These are phyloP conservation scores for Catocala sponsa DNA, from an alignment of 2,888 invertebrate genomes.

Conservation along the genomic window DNA sequence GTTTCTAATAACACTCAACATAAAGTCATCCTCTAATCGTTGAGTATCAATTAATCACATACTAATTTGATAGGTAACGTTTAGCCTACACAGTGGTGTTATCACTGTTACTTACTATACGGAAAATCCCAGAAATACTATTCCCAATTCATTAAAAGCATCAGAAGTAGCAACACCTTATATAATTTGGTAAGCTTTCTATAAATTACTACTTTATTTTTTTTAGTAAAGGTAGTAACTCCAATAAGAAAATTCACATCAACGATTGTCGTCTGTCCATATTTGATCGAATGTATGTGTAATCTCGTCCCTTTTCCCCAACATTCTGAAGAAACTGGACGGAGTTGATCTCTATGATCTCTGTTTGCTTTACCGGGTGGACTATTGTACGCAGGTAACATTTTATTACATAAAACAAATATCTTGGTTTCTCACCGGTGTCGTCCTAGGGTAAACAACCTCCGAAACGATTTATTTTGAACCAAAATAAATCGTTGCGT, in stretches of 20 bases:
- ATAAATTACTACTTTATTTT: not conserved
- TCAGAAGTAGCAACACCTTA: too few relatives aligned
- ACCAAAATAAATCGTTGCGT: slow-evolving; percentile 8
- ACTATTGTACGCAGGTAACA: slow-evolving; percentile 19
- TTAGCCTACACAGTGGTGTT: too few relatives aligned
- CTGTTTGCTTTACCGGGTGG: slow-evolving; percentile 9
- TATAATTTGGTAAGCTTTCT: too few relatives aligned
- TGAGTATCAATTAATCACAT: too few relatives aligned
- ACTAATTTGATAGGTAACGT: too few relatives aligned
- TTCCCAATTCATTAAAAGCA: too few relatives aligned
- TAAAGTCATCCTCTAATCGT: too few relatives aligned
- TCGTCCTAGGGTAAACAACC: slow-evolving; percentile 13
- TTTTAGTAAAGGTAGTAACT: not conserved
- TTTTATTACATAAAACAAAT: slow-evolving; percentile 26
- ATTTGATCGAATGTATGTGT: slow-evolving; percentile 12
- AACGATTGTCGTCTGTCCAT: not conserved
- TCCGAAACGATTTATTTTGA: slow-evolving; percentile 13
- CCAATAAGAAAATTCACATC: slow-evolving; percentile 3
- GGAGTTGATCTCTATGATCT: slow-evolving; percentile 9
- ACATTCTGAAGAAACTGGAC: slow-evolving; percentile 1
- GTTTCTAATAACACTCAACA: too few relatives aligned
- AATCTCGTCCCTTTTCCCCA: not conserved
- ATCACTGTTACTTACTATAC: too few relatives aligned
- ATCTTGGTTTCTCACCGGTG: slow-evolving; percentile 6
- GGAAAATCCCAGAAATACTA: too few relatives aligned